Evolutionary conservation across 92 coral and sea anemone genomes (phyloP), one percentile per base, ranked within the genome.

Genomic region (Parazoanthus swiftii): DNA sequence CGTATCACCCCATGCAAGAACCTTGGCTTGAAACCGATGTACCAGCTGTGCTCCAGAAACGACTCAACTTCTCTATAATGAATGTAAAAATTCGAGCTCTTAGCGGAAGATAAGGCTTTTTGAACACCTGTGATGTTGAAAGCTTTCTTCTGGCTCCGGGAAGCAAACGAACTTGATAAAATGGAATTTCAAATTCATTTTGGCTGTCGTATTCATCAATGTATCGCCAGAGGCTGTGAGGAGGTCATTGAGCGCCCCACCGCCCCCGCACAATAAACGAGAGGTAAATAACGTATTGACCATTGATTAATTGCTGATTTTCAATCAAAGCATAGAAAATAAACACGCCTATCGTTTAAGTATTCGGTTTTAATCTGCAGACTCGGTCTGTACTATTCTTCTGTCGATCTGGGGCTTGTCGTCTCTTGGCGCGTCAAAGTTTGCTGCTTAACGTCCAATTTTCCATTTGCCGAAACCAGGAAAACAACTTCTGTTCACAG

Each of bases 331-430:
- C 35, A 13, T 29, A 54, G 37, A 79, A 79, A 48, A 44, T 79
- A 79, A 79, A 79, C 82, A 79, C 82, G 82, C 82, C 82, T 79
- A 50, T 48, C 82, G 38, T 51, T 79, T 79, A 46, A 79, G 67
- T 79, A 79, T 79, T 79, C 82, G 11, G 82, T n/a, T 26, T 79
- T 79, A 79, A 79, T 79, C 67, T 79, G 35, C 42, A 79, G 35
- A 4, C 82, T 50, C n/a, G n/a, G 59, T 26, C 35, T 10, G 35
- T 46, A 26, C 29, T n/a, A n/a, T 76, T 76, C 50, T 39, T 39
- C 80, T n/a, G 80, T 44, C n/a, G 42, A 79, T 26, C 82, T 26
- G 43, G 23, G 37, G 42, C 2, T 38, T 21, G 82, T 11, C 4
- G 58, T 37, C 8, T n/a, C 8, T n/a, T 5, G 82, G 50, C 66